Base-by-base conservation (phyloP, 2,113 vertebrate species). In the Ornithorhynchus anatinus region DNA sequence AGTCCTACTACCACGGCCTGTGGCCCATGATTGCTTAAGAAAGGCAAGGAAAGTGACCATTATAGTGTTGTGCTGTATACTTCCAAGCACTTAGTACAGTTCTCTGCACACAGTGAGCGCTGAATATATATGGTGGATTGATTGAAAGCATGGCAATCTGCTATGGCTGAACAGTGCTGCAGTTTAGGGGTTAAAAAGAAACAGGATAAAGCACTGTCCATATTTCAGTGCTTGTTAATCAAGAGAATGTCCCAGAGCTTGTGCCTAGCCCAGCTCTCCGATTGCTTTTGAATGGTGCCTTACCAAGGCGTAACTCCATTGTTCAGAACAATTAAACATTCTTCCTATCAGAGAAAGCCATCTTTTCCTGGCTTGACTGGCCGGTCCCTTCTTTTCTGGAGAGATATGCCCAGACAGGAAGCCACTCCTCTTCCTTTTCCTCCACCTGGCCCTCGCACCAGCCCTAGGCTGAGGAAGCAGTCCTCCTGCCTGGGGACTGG, bases 401-500 rank as follows among this genome's bases (percentile, higher is more conserved):
- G 69, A 72, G 80, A 69, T 39, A 7, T 47, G 63, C 59, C n/a
- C 79, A 90, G 87, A 88, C 88, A 82, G 92, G 92, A 94, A 90
- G 69, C 79, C 84, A 57, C 85, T 84, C 91, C 91, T 79, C 75
- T 92, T 92, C 92, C 92, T 82, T 81, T 88, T 76, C 77, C 81
- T 81, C 80, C 79, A 79, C 68, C 63, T 81, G 84, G 84, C 38
- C 74, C 78, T 50, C 17, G 35, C 37, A 51, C 62, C 72, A 66
- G 53, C 67, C 75, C 58, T 53, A 39, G 51, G 69, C 77, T 82
- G 65, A 44, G 42, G 52, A 87, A 74, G 70, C 64, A 43, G 36
- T 52, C 15, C 64, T n/a, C n/a, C 58, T 69, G 56, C 4, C 48
- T 7, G 33, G 10, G n/a, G 44, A 15, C 17, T 47, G 60, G 59